Conservation (phyloP, 2,113 vertebrate species). For the Columba livia region DNA sequence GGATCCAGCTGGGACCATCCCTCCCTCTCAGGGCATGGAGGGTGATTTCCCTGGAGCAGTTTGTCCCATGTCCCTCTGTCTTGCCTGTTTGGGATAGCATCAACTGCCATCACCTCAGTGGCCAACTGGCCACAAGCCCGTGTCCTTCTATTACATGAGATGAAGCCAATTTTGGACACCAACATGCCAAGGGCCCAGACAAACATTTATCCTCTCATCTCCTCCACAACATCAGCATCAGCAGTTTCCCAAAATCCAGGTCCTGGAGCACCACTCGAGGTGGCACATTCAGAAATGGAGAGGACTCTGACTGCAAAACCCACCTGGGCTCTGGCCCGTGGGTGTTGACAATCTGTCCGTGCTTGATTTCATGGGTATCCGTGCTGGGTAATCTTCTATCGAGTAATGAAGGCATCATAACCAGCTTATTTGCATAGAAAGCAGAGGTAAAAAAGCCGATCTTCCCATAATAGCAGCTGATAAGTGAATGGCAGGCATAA, state of each 20-base stretch:
- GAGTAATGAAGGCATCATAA: conserved; percentile 2
- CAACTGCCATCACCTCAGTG: fast-evolving
- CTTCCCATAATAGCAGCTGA: conserved; percentile 29
- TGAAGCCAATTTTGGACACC: neutral
- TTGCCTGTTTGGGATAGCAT: neutral
- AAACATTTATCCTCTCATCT: neutral
- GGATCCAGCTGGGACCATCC: neutral
- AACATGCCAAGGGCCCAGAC: neutral
- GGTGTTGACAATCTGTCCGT: neutral
- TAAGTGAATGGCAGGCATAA: conserved; percentile 43
- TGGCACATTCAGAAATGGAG: neutral
- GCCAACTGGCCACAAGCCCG: neutral
- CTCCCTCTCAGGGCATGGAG: neutral
- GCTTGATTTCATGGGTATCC: neutral
- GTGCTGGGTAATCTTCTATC: neutral
- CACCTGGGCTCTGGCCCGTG: neutral
- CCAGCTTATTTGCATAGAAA: neutral
- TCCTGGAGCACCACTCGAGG: neutral
- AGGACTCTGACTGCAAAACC: neutral
- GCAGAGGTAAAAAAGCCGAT: conserved; percentile 20
- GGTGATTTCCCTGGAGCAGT: neutral
- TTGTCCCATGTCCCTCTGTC: neutral
- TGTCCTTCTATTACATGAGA: neutral
- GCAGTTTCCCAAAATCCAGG: neutral
- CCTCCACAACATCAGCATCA: neutral